Base-by-base conservation (phyloP, 2,888 invertebrate genomes). In the Dicranocentrus wangi region DNA sequence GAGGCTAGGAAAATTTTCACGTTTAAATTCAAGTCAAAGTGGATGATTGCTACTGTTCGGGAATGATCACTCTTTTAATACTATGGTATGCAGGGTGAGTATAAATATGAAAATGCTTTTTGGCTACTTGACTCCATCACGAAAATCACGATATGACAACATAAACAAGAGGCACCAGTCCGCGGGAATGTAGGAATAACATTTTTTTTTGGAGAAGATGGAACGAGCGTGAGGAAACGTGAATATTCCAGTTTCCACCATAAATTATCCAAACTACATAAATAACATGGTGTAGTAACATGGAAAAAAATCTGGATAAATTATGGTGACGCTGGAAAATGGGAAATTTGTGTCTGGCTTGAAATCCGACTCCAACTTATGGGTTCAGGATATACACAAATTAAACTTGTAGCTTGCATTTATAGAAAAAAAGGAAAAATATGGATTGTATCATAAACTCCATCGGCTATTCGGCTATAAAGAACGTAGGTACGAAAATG, bases 41-140 rank as follows among this genome's bases (percentile, higher is more conserved):
- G 76, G 58, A 76, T 76, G 68, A 76, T 76, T 76, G 76, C 76
- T 76, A 76, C 76, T 60, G 76, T 68, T 17, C 39, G 15, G 47
- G 47, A 47, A n/a, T 10, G 8, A 3, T 5, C 15, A 47, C 47
- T 47, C 7, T 47, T 47, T 47, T 47, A 17, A 32, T 32, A 32
- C n/a, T n/a, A n/a, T n/a, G n/a, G n/a, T n/a, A n/a, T n/a, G 32
- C 10, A 10, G 32, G 10, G 32, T 32, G 10, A 32, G 10, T 32
- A 32, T 32, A 32, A 32, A 32, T 32, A 32, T 32, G 3, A 32
- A 10, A 47, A 47, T 3, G 13, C 13, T 39, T 5, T 47, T 47
- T n/a, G n/a, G 47, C 47, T 47, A 10, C 47, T 47, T 47, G 47
- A 47, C 47, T 47, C 47, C 47, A n/a, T 5, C 47, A n/a, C 47